A percentile compares a stretch with the other conserved stretches of the same genome.
These are phyloP conservation scores for Calvadosia cruxmelitensis DNA, from an alignment of 30 jellyfish, hydroid and myxozoan species.

Conservation along the genomic window DNA sequence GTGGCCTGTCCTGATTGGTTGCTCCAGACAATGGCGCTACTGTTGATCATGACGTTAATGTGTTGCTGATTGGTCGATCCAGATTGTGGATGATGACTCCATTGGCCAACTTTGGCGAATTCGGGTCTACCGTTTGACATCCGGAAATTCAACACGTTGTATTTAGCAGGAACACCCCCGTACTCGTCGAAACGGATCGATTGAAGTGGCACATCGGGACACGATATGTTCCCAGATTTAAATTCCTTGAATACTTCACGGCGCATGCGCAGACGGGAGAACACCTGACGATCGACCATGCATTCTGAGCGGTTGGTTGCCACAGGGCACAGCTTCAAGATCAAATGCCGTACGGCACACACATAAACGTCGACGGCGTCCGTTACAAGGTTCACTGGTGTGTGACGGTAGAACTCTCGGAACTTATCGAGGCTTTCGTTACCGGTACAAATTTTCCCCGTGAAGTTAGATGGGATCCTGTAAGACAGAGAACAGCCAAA, in stretches of 20 bases:
- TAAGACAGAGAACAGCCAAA: slow-evolving; percentile 28
- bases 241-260: slow-evolving; percentile 8
- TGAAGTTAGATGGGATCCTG: background rate
- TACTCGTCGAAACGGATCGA: slow-evolving; percentile 16
- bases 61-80: too few species aligned
- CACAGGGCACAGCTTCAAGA: slow-evolving; percentile 13
- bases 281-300: slow-evolving; percentile 6
- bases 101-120: slow-evolving; percentile 10
- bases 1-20: slow-evolving; percentile 18
- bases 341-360: slow-evolving; percentile 31
- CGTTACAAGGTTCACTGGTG: slow-evolving; percentile 36
- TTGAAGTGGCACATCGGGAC: slow-evolving; percentile 3
- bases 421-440: slow-evolving; percentile 14
- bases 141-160: slow-evolving; percentile 13
- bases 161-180: slow-evolving; percentile 46
- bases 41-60: background rate
- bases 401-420: background rate
- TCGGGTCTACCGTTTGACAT: slow-evolving; percentile 3
- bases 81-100: slow-evolving; percentile 3
- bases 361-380: slow-evolving; percentile 36
- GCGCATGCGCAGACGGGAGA: slow-evolving; percentile 1
- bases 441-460: slow-evolving; percentile 30
- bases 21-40: background rate
- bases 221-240: slow-evolving; percentile 5
- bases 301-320: background rate